A percentile compares a stretch with the other conserved stretches of the same genome.
These are phyloP conservation scores for Halcyon malimbica DNA, from an alignment of 2,113 vertebrate genomes.

Conservation along the genomic window DNA sequence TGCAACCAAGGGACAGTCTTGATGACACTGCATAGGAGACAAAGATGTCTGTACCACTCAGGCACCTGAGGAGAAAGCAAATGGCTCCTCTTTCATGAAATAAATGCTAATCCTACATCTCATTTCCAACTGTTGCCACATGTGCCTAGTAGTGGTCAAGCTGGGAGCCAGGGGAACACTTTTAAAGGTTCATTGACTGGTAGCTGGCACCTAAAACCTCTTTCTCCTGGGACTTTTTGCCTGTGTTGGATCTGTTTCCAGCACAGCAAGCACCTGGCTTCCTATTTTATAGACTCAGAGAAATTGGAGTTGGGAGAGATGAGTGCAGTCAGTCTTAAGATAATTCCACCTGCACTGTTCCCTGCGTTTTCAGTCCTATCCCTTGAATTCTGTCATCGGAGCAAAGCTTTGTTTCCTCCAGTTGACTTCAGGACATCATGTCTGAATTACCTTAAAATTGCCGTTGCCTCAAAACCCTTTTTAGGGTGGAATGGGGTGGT, in stretches of 20 bases:
- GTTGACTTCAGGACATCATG: not conserved
- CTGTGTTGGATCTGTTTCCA: not conserved
- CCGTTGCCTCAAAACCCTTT: not conserved
- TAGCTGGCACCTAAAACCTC: not conserved
- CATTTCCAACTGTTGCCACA: accelerated
- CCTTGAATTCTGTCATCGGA: not conserved
- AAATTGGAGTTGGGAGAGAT: not conserved
- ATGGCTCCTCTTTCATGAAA: not conserved
- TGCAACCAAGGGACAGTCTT: not conserved
- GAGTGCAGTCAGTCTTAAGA: not conserved
- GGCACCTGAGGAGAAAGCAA: not conserved
- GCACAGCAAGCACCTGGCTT: not conserved
- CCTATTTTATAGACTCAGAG: not conserved
- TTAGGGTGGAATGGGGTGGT: not conserved
- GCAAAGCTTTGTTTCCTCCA: not conserved
- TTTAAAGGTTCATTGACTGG: not conserved
- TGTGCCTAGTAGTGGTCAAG: not conserved
- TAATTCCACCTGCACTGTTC: not conserved
- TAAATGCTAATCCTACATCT: not conserved
- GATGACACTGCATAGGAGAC: too few relatives aligned
- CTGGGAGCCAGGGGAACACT: not conserved
- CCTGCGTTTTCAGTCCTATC: not conserved
- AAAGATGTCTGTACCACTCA: not conserved
- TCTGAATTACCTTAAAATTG: not conserved
- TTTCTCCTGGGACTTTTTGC: not conserved